Conservation (phyloP, 2,797 vertebrate species). For the Clangula hyemalis region DNA sequence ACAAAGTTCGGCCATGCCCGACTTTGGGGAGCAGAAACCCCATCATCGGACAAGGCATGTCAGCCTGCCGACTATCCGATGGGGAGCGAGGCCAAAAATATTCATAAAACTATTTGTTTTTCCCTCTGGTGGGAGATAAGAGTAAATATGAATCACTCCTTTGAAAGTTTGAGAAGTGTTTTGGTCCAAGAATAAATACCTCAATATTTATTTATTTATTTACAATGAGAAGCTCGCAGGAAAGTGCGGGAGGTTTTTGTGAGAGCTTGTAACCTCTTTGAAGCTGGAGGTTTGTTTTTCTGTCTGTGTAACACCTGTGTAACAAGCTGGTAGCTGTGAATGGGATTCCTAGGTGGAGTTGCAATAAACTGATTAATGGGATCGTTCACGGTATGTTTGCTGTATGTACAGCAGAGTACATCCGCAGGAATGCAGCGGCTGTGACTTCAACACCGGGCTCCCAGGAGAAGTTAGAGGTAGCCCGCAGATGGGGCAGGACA, state of each 20-base stretch:
- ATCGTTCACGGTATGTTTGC: constrained; percentile 33
- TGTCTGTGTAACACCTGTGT: not conserved
- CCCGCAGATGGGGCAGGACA: fast-evolving
- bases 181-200: not conserved
- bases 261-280: not conserved
- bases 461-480: not conserved
- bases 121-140: constrained; percentile 20
- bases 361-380: constrained; percentile 53
- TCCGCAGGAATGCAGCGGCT: not conserved
- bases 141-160: constrained; percentile 17
- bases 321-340: not conserved
- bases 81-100: constrained; percentile 13
- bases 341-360: constrained; percentile 36
- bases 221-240: not conserved
- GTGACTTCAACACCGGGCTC: not conserved
- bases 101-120: constrained; percentile 22
- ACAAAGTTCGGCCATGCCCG: not conserved
- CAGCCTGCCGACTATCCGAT: fast-evolving
- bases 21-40: not conserved
- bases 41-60: not conserved
- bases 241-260: constrained; percentile 16
- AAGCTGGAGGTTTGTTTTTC: not conserved
- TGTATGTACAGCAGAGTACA: not conserved
- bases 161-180: not conserved
- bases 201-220: not conserved